Evolutionary conservation across 2,113 vertebrate genomes (phyloP).

Genomic region (Pycnonotus jocosus): DNA sequence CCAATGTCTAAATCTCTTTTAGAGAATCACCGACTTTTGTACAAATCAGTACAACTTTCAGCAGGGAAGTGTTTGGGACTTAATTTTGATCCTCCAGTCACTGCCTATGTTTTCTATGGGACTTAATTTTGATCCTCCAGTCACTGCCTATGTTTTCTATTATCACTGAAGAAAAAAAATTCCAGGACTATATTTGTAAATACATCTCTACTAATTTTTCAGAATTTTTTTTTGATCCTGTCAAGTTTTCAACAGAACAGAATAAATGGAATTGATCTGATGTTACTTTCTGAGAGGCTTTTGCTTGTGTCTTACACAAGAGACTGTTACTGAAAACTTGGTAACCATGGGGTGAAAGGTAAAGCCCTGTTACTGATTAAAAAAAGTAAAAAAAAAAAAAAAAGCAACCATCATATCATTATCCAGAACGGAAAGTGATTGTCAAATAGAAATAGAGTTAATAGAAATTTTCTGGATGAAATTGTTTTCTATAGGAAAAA

Average conservation of each 20-base stretch:
- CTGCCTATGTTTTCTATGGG: background rate
- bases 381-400: background rate
- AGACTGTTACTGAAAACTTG: background rate
- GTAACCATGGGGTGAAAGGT: slow-evolving; percentile 44
- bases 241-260: background rate
- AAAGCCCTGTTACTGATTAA: slow-evolving; percentile 57
- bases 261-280: background rate
- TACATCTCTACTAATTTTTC: background rate
- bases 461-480: background rate
- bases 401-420: background rate
- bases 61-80: background rate
- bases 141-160: background rate
- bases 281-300: background rate
- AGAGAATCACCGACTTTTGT: background rate
- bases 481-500: background rate
- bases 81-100: background rate
- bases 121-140: background rate
- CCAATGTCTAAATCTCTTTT: background rate
- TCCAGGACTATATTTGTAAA: background rate
- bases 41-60: background rate
- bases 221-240: background rate
- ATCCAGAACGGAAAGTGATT: background rate
- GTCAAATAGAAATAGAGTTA: background rate
- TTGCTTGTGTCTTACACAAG: slow-evolving; percentile 16
- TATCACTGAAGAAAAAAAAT: background rate